A percentile compares a stretch with the other conserved stretches of the same genome.
Conservation (phyloP, 37 sponge, comb jelly and placozoan genomes). For the Beroe ovata region DNA sequence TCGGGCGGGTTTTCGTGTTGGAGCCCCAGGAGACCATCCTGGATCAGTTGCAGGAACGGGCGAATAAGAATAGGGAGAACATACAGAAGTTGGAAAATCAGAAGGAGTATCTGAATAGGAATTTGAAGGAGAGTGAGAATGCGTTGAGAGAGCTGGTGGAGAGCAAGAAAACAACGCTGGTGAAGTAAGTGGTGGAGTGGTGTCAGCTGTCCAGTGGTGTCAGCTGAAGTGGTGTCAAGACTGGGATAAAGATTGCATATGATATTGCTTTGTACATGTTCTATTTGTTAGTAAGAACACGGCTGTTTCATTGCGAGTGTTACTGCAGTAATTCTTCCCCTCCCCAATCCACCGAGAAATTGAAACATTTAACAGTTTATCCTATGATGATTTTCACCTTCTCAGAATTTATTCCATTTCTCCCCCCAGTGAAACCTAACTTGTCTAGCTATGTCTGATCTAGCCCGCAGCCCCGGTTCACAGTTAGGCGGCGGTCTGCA, state of each 20-base stretch:
- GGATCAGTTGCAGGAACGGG: slow-evolving; percentile 49
- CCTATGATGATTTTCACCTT: too few species aligned
- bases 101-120: slow-evolving; percentile 53
- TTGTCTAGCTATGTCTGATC: background rate
- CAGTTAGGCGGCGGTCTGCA: background rate
- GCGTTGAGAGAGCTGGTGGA: slow-evolving; percentile 58
- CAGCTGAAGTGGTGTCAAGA: too few species aligned
- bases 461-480: slow-evolving; percentile 1
- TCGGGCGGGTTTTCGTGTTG: slow-evolving; percentile 40
- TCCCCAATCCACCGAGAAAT: too few species aligned
- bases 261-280: too few species aligned
- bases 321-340: too few species aligned
- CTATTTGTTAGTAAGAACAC: too few species aligned
- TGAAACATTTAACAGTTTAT: too few species aligned
- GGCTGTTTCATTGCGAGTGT: too few species aligned
- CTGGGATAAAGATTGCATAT: too few species aligned
- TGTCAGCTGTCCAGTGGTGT: too few species aligned
- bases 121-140: slow-evolving; percentile 50
- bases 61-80: background rate
- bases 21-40: slow-evolving; percentile 54
- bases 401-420: background rate
- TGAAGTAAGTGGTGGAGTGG: background rate
- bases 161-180: slow-evolving; percentile 61
- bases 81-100: slow-evolving; percentile 54
- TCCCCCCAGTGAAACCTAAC: background rate